A percentile compares a stretch with the other conserved stretches of the same genome.
These are phyloP conservation scores for Sepioteuthis lessoniana DNA, from an alignment of 2,888 invertebrate species.

Conservation along the genomic window DNA sequence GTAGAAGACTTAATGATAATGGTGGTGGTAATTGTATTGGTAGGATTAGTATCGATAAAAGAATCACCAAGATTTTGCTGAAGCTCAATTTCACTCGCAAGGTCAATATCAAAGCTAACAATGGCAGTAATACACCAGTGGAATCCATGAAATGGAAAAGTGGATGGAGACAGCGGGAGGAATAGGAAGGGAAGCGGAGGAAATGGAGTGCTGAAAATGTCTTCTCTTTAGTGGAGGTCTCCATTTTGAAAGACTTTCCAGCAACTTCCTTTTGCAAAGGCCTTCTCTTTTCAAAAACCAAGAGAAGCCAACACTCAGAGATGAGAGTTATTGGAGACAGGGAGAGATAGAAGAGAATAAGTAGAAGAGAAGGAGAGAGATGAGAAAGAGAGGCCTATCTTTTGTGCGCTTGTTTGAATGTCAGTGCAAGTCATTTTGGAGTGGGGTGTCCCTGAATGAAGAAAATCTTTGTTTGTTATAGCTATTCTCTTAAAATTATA, in stretches of 20 bases:
- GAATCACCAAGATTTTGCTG: neutral
- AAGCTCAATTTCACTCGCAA: conserved; percentile 6
- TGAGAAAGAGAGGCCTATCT: neutral
- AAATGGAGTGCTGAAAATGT: conserved; percentile 20
- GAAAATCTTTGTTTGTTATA: too few species aligned
- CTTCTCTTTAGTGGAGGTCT: neutral
- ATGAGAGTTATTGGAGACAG: neutral
- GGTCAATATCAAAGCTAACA: neutral
- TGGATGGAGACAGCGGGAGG: neutral
- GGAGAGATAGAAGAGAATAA: neutral
- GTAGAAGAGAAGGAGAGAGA: neutral
- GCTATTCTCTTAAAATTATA: too few species aligned
- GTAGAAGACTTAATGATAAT: neutral
- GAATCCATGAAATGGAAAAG: neutral
- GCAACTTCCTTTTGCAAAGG: neutral
- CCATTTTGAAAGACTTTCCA: neutral
- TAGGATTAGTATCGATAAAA: neutral
- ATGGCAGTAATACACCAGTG: neutral
- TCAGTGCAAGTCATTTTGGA: neutral
- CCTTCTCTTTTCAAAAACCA: neutral
- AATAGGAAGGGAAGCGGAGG: neutral
- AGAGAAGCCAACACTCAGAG: neutral
- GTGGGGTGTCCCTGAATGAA: too few species aligned
- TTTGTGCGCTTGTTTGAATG: neutral
- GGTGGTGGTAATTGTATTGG: neutral